A percentile compares a stretch with the other conserved stretches of the same genome.
Evolutionary conservation across 2,797 vertebrate species (phyloP).

Genomic region (Sebastes minor): DNA sequence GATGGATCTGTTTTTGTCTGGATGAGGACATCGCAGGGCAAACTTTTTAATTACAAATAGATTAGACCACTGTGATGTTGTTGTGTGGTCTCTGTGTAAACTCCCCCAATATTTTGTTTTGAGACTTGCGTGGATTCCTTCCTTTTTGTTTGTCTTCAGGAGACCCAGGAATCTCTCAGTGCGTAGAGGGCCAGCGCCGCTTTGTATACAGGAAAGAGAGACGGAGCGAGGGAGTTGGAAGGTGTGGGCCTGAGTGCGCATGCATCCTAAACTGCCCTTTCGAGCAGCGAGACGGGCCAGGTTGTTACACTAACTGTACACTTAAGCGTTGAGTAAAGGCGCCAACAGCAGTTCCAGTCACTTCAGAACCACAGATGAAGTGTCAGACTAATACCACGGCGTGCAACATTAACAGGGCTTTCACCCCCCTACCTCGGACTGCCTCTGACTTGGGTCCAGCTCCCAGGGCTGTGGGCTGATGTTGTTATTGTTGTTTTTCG

Average conservation of each 20-base stretch:
- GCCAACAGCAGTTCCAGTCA: constrained; percentile 42
- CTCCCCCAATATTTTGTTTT: constrained; percentile 77
- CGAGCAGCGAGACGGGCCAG: not conserved
- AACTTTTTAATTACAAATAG: constrained; percentile 82
- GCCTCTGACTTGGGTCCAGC: constrained; percentile 63
- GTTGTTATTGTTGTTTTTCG: constrained; percentile 81
- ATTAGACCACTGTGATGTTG: constrained; percentile 79
- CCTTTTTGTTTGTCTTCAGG: constrained; percentile 79
- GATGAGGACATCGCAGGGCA: constrained; percentile 66
- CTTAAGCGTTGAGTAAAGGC: not conserved
- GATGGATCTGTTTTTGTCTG: constrained; percentile 78
- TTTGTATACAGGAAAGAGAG: constrained; percentile 70
- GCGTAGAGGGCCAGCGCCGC: constrained; percentile 53
- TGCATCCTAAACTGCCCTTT: constrained; percentile 28
- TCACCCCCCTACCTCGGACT: constrained; percentile 10
- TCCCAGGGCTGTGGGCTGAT: constrained; percentile 65
- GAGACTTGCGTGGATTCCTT: constrained; percentile 73
- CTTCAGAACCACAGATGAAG: constrained; percentile 48
- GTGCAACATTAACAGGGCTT: constrained; percentile 51
- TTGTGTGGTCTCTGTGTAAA: constrained; percentile 85
- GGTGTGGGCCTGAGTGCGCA: not conserved
- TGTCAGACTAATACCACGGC: constrained; percentile 41
- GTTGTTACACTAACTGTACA: constrained; percentile 18
- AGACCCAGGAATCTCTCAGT: constrained; percentile 69
- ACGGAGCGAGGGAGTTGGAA: constrained; percentile 32